A percentile compares a stretch with the other conserved stretches of the same genome.
Conservation (phyloP, 2,113 vertebrate species). For the Terrapene triunguis region DNA sequence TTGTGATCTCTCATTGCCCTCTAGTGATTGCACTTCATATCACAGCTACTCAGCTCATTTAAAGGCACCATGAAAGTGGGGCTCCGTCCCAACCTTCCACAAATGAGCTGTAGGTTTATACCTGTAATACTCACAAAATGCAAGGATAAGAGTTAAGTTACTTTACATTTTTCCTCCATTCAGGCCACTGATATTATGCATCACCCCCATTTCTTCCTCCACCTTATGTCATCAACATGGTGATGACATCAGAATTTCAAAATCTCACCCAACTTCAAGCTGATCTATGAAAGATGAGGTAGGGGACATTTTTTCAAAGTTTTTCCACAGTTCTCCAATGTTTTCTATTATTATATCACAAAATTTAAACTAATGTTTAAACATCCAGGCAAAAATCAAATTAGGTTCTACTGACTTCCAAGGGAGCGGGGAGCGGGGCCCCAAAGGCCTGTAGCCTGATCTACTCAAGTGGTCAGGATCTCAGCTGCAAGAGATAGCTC, state of each 20-base stretch:
- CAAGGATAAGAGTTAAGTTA: neutral
- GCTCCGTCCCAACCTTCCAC: neutral
- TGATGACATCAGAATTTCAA: neutral
- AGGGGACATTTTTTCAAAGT: neutral
- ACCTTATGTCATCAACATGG: neutral
- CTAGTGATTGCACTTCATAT: conserved; percentile 27
- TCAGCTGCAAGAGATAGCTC: neutral
- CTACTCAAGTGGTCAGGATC: neutral
- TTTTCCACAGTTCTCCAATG: neutral
- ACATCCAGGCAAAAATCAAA: neutral
- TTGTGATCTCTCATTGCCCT: conserved; percentile 44
- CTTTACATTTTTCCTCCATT: neutral
- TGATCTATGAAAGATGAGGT: neutral
- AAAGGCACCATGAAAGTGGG: neutral
- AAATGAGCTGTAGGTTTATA: neutral
- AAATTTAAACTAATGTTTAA: neutral
- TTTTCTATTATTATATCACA: neutral
- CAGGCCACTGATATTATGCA: neutral
- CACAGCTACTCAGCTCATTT: neutral
- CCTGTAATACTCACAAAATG: neutral
- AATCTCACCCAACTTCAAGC: fast-evolving
- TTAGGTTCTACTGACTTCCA: neutral
- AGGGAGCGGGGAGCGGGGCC: neutral
- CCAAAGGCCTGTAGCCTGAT: neutral
- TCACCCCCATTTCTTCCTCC: neutral